Evolutionary conservation across 2,888 invertebrate species (phyloP).

Genomic region (Sinopyrophorus schimmeli): DNA sequence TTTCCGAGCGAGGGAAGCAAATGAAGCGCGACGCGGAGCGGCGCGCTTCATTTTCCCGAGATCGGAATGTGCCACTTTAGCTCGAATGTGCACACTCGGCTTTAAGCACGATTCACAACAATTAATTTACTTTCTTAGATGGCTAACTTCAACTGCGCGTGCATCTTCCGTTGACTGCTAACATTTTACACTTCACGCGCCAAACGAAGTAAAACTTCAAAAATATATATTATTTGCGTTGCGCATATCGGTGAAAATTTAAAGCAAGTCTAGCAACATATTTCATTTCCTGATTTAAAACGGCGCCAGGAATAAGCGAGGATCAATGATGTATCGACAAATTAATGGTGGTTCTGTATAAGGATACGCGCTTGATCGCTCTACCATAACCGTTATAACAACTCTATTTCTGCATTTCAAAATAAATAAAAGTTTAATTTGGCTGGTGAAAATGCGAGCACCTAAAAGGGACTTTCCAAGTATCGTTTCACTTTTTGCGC

Average conservation of each 20-base stretch:
- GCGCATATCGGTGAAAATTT: background rate
- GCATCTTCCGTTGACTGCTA: no score
- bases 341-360: conserved; percentile 16
- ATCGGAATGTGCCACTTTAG: no score
- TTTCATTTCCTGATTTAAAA: conserved; percentile 2
- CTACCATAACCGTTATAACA: conserved; percentile 26
- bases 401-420: conserved; percentile 22
- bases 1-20: no score
- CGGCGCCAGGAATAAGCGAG: conserved; percentile 1
- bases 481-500: background rate
- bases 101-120: no score
- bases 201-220: no score
- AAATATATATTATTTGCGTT: no score
- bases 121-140: no score
- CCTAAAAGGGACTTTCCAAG: background rate
- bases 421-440: conserved; percentile 17
- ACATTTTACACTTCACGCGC: no score
- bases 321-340: conserved; percentile 24
- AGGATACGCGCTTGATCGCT: conserved; percentile 27
- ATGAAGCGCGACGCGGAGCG: no score
- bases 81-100: no score
- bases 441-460: conserved; percentile 1
- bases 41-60: no score
- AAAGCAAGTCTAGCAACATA: background rate
- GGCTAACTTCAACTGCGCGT: no score